Evolutionary conservation across 37 sponge, comb jelly and placozoan species (phyloP).

Genomic region (Geodia barretti): DNA sequence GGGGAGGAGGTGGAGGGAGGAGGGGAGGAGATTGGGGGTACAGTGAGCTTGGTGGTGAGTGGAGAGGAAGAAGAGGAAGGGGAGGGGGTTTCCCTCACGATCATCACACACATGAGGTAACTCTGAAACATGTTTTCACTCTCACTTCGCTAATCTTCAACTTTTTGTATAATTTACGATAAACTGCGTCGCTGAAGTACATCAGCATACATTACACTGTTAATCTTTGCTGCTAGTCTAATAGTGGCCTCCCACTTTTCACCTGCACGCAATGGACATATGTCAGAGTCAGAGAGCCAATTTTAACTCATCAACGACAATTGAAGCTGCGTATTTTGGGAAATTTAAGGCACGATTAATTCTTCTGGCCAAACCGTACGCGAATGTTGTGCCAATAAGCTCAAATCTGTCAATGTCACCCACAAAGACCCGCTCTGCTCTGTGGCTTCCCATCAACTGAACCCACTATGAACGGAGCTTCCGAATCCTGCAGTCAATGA

Average conservation of each 20-base stretch:
- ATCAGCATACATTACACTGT: too few species aligned
- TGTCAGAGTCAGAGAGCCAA: too few species aligned
- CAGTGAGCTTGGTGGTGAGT: too few species aligned
- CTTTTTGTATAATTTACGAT: neutral
- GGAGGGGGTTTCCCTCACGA: neutral
- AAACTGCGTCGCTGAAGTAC: too few species aligned
- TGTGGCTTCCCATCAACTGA: too few species aligned
- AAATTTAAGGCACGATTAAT: too few species aligned
- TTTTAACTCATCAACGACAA: too few species aligned
- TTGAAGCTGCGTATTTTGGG: too few species aligned
- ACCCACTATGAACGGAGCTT: conserved; percentile 72
- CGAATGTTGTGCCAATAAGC: conserved; percentile 58
- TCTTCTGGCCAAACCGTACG: too few species aligned
- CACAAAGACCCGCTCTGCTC: conserved; percentile 38
- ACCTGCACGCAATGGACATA: conserved; percentile 10
- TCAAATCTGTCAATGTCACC: conserved; percentile 74
- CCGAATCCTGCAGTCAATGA: conserved; percentile 57
- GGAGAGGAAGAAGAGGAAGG: too few species aligned
- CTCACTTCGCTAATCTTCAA: neutral
- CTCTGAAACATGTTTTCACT: neutral
- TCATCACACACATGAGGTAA: neutral
- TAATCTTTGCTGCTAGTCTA: conserved; percentile 15
- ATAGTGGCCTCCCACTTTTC: conserved; percentile 65
- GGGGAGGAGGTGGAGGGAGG: neutral
- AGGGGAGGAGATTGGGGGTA: neutral